Evolutionary conservation across 2,888 invertebrate species (phyloP), one percentile per base, ranked within the genome.

Genomic region (Dolomedes plantarius): DNA sequence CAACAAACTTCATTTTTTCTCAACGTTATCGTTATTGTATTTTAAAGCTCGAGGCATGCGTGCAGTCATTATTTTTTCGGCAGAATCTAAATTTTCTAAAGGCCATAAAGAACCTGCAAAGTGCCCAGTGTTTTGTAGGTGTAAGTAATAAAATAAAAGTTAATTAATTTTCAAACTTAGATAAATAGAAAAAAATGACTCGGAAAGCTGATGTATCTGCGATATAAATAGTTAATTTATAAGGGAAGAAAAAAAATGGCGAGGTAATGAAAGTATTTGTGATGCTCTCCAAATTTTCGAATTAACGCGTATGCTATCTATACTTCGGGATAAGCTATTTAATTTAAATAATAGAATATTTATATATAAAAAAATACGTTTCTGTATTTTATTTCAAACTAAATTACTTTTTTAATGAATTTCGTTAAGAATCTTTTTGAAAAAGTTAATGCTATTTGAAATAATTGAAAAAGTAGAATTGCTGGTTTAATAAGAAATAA

Each of bases 141-240:
- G 83, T 85, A 85, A 85, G 83, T 85, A 85, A 85, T 85, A 85
- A 83, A 85, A 85, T 85, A 85, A 85, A 85, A 77, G 83, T 85
- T 69, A 85, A 77, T 81, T 81, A 81, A 81, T 80, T 72, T 76
- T 64, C 62, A 46, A 39, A 23, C 56, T 56, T 56, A 23, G 56
- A 56, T 19, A 56, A 23, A 56, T 56, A 23, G 23, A 56, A 56
- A 56, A 56, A 56, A 56, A 23, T 23, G 56, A 56, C 56, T 56
- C 5, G 23, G 56, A 5, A 23, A 56, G 23, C 23, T 56, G 56
- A 56, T 56, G 56, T 56, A 46, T 46, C 9, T 6, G 41, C 2
- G 6, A n/a, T 46, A 5, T 23, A 56, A 56, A 56, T 56, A 56
- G 56, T 56, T 56, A 56, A 56, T 56, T 56, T 56, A 56, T 56